Percentiles rank a stretch among this genome's conserved stretches.
Evolutionary conservation across 2,888 invertebrate genomes (phyloP).

Genomic region (Uloborus plumipes): DNA sequence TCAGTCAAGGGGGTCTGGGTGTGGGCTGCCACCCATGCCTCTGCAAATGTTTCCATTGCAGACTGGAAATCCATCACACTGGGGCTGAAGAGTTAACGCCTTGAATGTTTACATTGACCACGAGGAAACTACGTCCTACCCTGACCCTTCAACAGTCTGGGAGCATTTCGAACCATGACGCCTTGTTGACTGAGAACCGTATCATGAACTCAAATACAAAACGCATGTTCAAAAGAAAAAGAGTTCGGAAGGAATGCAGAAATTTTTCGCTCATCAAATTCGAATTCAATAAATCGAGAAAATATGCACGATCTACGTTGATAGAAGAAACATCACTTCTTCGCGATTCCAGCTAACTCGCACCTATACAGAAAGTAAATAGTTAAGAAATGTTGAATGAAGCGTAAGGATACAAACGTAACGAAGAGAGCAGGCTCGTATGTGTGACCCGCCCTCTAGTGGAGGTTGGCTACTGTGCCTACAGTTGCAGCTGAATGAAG

Average conservation of each 20-base stretch:
- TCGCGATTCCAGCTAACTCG: no score
- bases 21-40: conserved; percentile 96
- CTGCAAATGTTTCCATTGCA: conserved; percentile 98
- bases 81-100: conserved; percentile 44
- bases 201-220: conserved; percentile 53
- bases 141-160: conserved; percentile 58
- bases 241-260: conserved; percentile 19
- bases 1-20: conserved; percentile 73
- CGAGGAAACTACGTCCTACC: conserved; percentile 59
- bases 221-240: conserved; percentile 56
- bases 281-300: background rate
- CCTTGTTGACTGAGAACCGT: conserved; percentile 63
- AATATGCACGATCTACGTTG: background rate
- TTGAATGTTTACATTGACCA: conserved; percentile 65
- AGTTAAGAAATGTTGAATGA: conserved; percentile 48
- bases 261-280: background rate
- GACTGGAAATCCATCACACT: conserved; percentile 93
- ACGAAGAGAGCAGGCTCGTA: conserved; percentile 45
- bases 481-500: conserved; percentile 14
- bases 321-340: no score
- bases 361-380: conserved; percentile 46
- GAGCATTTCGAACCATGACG: conserved; percentile 64
- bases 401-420: conserved; percentile 58
- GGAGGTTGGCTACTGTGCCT: conserved; percentile 41
- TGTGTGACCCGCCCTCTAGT: conserved; percentile 61